Conservation (phyloP, 2,797 vertebrate species). For the Myotis findleyi region DNA sequence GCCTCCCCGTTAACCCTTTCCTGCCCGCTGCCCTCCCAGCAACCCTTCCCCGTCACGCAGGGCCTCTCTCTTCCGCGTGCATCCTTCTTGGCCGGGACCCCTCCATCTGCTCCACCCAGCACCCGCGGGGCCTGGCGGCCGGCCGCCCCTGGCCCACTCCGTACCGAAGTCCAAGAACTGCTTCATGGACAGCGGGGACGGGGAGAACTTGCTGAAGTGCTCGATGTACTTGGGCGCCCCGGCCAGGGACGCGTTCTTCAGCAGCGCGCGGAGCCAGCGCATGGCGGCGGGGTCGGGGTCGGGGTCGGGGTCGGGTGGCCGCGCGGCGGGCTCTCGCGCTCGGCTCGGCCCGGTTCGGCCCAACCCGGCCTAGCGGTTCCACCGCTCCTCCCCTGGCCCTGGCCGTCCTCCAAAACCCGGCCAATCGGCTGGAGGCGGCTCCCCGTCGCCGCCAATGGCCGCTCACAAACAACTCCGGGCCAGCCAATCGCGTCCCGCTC, state of each 20-base stretch:
- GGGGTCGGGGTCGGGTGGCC: background rate
- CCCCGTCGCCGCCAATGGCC: conserved; percentile 58
- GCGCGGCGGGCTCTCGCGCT: background rate
- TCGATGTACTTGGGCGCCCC: conserved; percentile 95
- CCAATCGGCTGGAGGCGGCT: conserved; percentile 61
- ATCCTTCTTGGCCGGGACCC: background rate
- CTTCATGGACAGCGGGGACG: conserved; percentile 97
- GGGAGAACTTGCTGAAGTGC: conserved; percentile 97
- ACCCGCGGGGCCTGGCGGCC: background rate
- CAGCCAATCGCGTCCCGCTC: conserved; percentile 58
- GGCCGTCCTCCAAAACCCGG: conserved; percentile 15
- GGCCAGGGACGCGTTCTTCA: conserved; percentile 93
- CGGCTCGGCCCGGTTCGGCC: background rate
- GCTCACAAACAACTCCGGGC: conserved; percentile 71
- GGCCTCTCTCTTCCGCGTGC: background rate
- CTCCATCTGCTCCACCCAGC: background rate
- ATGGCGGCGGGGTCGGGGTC: conserved; percentile 82
- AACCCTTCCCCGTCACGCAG: background rate
- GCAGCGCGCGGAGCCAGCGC: conserved; percentile 94
- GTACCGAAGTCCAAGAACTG: conserved; percentile 97
- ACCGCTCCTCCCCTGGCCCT: conserved; percentile 36
- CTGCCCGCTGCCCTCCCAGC: background rate
- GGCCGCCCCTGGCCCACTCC: conserved; percentile 74
- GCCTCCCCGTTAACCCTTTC: conserved; percentile 60
- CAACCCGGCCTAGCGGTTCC: background rate